phyloP scores from a whole-genome alignment of 2,797 vertebrate species.

The Mormyrus proboscirostris region DNA sequence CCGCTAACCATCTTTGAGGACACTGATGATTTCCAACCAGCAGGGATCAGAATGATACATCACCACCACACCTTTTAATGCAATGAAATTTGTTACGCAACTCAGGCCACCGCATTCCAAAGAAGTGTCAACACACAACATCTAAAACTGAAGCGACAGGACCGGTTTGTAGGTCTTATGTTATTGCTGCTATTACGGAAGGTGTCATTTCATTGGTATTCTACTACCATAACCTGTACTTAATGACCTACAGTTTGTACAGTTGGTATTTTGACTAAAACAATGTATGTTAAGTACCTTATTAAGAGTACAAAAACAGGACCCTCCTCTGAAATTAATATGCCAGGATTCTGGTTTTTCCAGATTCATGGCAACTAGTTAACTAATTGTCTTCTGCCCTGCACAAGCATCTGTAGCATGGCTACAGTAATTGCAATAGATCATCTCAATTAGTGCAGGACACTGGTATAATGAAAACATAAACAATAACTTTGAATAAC shows the following conservation, averaged over 20 bases:
- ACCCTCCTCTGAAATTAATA: not conserved
- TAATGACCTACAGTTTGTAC: not conserved
- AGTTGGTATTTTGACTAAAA: not conserved
- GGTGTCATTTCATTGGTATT: not conserved
- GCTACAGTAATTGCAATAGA: not conserved
- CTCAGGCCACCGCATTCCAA: not conserved
- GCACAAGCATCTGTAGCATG: not conserved
- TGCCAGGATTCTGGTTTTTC: not conserved
- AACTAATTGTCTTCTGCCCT: not conserved
- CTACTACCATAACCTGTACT: not conserved
- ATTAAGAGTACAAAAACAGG: not conserved
- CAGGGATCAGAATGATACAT: not conserved
- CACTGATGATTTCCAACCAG: not conserved
- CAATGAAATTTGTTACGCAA: not conserved
- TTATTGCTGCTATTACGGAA: not conserved
- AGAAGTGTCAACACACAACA: not conserved
- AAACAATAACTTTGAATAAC: not conserved
- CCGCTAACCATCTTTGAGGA: not conserved
- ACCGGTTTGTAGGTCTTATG: not conserved
- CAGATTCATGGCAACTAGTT: not conserved
- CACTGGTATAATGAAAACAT: not conserved
- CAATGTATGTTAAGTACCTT: not conserved
- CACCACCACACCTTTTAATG: not conserved
- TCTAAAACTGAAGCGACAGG: not conserved
- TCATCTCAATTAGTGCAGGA: not conserved